Percentiles rank a stretch among this genome's conserved stretches.
Conservation (phyloP, 2,888 invertebrate genomes). For the Dinocampus coccinellae region DNA sequence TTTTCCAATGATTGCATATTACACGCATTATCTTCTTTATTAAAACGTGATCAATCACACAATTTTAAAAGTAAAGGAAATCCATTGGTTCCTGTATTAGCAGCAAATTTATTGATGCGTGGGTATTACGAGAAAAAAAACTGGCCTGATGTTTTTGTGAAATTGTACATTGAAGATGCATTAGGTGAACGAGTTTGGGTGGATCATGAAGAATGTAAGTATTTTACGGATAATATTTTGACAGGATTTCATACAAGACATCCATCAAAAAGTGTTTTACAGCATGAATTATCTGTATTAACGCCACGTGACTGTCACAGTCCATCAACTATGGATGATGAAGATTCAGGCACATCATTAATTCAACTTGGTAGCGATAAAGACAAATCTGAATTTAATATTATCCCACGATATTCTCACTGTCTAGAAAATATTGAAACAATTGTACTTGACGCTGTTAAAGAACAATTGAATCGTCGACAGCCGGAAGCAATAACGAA, state of each 20-base stretch:
- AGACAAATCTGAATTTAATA: slow-evolving; percentile 68
- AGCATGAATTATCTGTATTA: slow-evolving; percentile 71
- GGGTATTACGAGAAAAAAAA: slow-evolving; percentile 85
- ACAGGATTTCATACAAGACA: slow-evolving; percentile 86
- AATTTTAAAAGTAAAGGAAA: slow-evolving; percentile 85
- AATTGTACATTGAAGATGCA: slow-evolving; percentile 95
- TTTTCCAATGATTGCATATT: slow-evolving; percentile 83
- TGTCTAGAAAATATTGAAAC: slow-evolving; percentile 81
- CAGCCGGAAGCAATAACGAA: slow-evolving; percentile 88
- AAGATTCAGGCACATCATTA: slow-evolving; percentile 59
- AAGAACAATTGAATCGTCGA: slow-evolving; percentile 87
- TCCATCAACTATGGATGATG: slow-evolving; percentile 65
- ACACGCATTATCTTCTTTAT: slow-evolving; percentile 83
- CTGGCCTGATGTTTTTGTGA: slow-evolving; percentile 94
- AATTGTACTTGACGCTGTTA: slow-evolving; percentile 87
- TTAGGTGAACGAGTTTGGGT: slow-evolving; percentile 95
- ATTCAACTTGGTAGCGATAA: slow-evolving; percentile 58
- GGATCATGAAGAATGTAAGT: slow-evolving; percentile 90
- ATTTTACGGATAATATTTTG: slow-evolving; percentile 91
- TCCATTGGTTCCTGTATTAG: slow-evolving; percentile 83
- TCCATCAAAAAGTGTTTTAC: slow-evolving; percentile 79
- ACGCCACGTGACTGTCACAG: slow-evolving; percentile 64
- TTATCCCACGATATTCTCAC: slow-evolving; percentile 74
- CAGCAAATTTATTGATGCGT: slow-evolving; percentile 86
- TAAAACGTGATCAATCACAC: slow-evolving; percentile 80